Conservation (phyloP, 2,797 vertebrate genomes). For the Cheirogaleus major region DNA sequence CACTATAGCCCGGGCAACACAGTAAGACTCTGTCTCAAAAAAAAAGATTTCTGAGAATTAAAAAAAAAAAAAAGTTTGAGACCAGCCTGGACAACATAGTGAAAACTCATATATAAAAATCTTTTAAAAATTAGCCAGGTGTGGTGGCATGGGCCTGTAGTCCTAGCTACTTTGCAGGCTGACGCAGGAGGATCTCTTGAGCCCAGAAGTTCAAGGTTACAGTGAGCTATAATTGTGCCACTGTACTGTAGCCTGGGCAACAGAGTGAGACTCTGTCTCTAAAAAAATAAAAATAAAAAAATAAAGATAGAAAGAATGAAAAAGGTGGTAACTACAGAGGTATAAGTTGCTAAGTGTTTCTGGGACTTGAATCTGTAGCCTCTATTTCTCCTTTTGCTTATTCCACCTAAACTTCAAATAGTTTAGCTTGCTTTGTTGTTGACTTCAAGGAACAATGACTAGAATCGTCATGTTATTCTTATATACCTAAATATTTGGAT, state of each 20-base stretch:
- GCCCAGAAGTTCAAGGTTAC: background rate
- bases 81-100: background rate
- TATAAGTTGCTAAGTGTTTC: background rate
- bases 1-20: too few species aligned
- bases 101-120: background rate
- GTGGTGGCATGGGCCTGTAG: background rate
- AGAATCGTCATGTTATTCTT: background rate
- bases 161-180: background rate
- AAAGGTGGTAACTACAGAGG: background rate
- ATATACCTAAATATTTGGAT: background rate
- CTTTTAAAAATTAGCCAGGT: background rate
- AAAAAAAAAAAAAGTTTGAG: background rate
- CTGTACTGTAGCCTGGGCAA: background rate
- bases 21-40: too few species aligned
- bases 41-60: slow-evolving; percentile 5
- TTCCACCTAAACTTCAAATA: background rate
- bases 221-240: background rate
- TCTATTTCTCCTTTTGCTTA: background rate
- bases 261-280: background rate
- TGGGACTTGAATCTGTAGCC: background rate
- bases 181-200: background rate
- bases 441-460: slow-evolving; percentile 2
- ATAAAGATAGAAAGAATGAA: background rate
- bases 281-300: background rate
- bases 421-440: background rate